phyloP scores from a whole-genome alignment of 2,888 invertebrate genomes.

The Crossocerus cetratus region DNA sequence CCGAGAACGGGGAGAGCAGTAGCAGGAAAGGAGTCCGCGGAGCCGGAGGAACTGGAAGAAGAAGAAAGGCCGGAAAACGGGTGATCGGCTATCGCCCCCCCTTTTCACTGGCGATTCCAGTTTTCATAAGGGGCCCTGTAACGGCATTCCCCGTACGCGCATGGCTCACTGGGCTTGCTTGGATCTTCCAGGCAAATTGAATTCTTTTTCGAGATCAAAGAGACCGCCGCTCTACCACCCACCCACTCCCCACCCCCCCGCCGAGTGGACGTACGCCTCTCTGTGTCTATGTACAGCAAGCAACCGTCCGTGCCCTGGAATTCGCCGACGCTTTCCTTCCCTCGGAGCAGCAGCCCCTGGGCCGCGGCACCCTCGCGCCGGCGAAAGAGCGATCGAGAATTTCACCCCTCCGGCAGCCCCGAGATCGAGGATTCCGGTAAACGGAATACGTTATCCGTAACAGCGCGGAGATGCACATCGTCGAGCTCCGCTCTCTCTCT shows the following conservation, averaged over 20 bases:
- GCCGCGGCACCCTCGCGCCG: not conserved
- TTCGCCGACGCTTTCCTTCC: not conserved
- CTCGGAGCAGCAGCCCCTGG: not conserved
- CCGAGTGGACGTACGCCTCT: not conserved
- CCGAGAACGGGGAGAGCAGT: not conserved
- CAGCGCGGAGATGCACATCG: not conserved
- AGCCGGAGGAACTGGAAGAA: too few relatives aligned
- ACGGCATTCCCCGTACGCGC: constrained; percentile 37
- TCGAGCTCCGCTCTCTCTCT: not conserved
- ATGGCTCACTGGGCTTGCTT: constrained; percentile 68
- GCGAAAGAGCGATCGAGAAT: not conserved
- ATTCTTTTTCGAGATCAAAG: constrained; percentile 73
- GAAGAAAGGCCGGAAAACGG: not conserved
- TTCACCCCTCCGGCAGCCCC: not conserved
- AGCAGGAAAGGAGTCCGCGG: not conserved
- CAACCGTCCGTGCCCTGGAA: too few relatives aligned
- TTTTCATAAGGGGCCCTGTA: not conserved
- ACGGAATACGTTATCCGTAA: constrained; percentile 5
- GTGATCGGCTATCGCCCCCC: constrained; percentile 24
- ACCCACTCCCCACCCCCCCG: constrained; percentile 1
- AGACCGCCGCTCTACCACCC: constrained; percentile 54
- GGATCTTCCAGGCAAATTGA: constrained; percentile 74
- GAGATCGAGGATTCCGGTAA: not conserved
- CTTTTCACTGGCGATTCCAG: constrained; percentile 22
- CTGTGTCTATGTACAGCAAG: not conserved